These are phyloP conservation scores for Tinamus guttatus DNA, from an alignment of 2,113 vertebrate species.

Conservation along the genomic window DNA sequence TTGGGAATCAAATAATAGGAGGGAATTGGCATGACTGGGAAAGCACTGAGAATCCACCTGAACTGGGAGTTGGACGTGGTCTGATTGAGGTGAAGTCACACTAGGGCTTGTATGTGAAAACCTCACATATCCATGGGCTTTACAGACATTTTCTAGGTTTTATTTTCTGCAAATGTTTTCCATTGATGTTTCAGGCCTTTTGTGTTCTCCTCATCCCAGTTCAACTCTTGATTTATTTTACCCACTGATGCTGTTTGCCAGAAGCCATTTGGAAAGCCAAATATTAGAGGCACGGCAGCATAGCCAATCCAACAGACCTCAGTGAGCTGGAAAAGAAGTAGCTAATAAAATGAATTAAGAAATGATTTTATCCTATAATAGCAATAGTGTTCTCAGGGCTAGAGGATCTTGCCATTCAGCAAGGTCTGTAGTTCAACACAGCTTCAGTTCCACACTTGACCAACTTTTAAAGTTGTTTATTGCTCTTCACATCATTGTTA, in stretches of 20 bases:
- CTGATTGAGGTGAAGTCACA: not conserved
- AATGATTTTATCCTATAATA: not conserved
- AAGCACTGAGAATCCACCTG: not conserved
- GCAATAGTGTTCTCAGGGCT: not conserved
- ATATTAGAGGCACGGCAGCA: not conserved
- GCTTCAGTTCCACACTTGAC: not conserved
- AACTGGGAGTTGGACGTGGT: not conserved
- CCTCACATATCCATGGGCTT: not conserved
- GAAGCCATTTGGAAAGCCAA: not conserved
- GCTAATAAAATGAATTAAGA: not conserved
- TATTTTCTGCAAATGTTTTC: not conserved
- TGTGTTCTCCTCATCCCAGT: not conserved
- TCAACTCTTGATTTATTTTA: not conserved
- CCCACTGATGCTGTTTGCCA: not conserved
- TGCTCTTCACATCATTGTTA: slow-evolving; percentile 18
- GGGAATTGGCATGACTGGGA: not conserved
- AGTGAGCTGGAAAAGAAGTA: not conserved
- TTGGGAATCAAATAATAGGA: not conserved
- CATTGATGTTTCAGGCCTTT: not conserved
- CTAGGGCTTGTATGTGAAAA: not conserved
- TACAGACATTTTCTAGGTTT: not conserved
- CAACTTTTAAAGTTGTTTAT: slow-evolving; percentile 40
- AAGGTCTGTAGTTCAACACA: not conserved
- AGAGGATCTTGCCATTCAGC: not conserved
- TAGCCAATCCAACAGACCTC: not conserved